Conservation (phyloP, 2,113 vertebrate genomes). For the Amazona vittata region DNA sequence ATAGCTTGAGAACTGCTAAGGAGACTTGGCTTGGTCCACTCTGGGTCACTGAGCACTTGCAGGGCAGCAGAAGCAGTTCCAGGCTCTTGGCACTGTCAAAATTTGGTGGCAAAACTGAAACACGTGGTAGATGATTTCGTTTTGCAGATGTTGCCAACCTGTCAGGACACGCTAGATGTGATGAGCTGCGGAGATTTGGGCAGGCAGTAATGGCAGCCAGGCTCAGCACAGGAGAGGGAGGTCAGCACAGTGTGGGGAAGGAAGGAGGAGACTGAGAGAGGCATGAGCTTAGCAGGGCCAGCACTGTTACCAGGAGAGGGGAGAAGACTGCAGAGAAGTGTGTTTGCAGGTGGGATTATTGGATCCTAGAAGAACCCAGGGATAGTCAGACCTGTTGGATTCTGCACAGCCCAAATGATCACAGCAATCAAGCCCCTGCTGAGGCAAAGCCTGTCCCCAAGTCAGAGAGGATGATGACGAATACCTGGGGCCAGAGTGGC, state of each 20-base stretch:
- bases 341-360: background rate
- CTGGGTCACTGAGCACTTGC: background rate
- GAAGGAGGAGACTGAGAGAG: background rate
- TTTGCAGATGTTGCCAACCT: background rate
- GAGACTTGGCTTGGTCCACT: background rate
- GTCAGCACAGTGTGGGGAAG: background rate
- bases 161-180: background rate
- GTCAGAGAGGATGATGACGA: background rate
- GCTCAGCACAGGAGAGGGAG: fast-evolving
- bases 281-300: background rate
- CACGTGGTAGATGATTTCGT: background rate
- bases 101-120: slow-evolving; percentile 11
- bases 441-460: background rate
- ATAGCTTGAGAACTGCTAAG: background rate
- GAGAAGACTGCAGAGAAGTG: background rate
- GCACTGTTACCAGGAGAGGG: background rate
- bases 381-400: background rate
- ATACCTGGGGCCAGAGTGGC: background rate
- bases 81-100: slow-evolving; percentile 28
- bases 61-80: slow-evolving; percentile 17
- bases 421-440: background rate
- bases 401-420: background rate
- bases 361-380: background rate
- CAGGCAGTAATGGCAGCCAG: background rate
- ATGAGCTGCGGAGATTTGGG: background rate